These are phyloP conservation scores for Psittacula cyanocephala DNA, from an alignment of 2,113 vertebrate genomes.

Conservation along the genomic window DNA sequence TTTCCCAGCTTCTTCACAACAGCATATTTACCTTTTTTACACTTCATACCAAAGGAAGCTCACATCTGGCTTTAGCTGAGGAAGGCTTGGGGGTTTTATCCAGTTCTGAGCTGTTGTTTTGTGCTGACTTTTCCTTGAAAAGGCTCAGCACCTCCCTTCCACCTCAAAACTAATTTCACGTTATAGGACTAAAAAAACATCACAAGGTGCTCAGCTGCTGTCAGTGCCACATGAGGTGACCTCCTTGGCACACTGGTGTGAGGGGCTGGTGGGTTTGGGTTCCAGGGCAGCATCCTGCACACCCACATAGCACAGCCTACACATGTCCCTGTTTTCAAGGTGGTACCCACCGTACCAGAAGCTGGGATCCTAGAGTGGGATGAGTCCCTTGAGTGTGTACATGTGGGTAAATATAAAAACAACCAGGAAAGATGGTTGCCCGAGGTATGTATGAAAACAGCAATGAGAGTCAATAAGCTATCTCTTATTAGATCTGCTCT, in stretches of 20 bases:
- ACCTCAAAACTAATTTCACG: neutral
- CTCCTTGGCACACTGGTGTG: neutral
- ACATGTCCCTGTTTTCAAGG: rapidly evolving
- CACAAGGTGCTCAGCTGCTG: neutral
- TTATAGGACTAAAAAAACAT: neutral
- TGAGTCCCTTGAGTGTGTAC: too few relatives aligned
- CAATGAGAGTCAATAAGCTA: neutral
- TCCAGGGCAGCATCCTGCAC: neutral
- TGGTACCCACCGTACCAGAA: neutral
- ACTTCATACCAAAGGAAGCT: neutral
- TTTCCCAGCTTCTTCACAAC: neutral
- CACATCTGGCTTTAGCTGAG: neutral
- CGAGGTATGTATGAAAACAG: neutral
- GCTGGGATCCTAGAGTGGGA: neutral
- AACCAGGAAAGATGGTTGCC: neutral
- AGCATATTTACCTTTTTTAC: neutral
- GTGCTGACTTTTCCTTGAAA: neutral
- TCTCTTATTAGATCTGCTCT: neutral
- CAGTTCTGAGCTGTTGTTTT: neutral
- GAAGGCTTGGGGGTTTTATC: neutral
- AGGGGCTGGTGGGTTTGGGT: neutral
- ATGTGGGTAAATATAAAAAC: neutral
- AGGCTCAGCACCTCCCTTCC: neutral
- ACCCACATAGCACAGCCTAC: neutral
- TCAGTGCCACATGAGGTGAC: neutral